phyloP scores from a whole-genome alignment of 2,888 invertebrate species.

The Koerneria pararmatus region DNA sequence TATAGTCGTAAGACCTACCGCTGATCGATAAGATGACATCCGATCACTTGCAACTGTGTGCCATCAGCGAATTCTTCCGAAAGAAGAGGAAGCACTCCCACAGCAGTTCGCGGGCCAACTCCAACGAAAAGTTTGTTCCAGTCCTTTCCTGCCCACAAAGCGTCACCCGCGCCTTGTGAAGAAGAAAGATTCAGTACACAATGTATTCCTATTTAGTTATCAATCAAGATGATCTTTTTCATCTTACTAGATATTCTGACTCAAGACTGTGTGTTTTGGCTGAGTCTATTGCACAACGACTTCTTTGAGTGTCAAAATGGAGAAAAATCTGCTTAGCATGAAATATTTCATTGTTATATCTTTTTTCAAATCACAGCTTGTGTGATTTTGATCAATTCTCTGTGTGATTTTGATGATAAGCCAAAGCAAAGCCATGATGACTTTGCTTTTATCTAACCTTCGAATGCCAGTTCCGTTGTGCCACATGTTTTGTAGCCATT shows the following conservation, averaged over 20 bases:
- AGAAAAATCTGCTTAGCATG: too few relatives aligned
- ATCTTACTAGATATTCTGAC: too few relatives aligned
- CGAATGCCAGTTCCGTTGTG: slow-evolving; percentile 50
- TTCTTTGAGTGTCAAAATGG: too few relatives aligned
- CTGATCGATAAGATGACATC: slow-evolving; percentile 53
- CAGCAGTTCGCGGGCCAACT: slow-evolving; percentile 55
- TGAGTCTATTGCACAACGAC: too few relatives aligned
- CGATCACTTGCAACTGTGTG: slow-evolving; percentile 45
- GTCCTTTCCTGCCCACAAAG: slow-evolving; percentile 51
- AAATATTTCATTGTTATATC: too few relatives aligned
- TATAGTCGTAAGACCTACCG: slow-evolving; percentile 31
- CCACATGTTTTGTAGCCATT: slow-evolving; percentile 51
- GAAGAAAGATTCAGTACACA: background rate
- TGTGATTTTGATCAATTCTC: too few relatives aligned
- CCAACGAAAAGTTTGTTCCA: slow-evolving; percentile 50
- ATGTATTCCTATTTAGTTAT: too few relatives aligned
- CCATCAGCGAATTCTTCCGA: slow-evolving; percentile 42
- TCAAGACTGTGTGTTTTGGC: too few relatives aligned
- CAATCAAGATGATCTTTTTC: too few relatives aligned
- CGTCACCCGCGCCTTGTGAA: slow-evolving; percentile 54
- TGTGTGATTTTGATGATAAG: too few relatives aligned
- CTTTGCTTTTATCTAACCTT: slow-evolving; percentile 43
- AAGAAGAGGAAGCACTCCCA: slow-evolving; percentile 44
- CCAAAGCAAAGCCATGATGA: too few relatives aligned
- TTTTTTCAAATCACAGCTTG: too few relatives aligned